Evolutionary conservation across 1,140 invertebrate species (phyloP).

Genomic region (Euwallacea similis): DNA sequence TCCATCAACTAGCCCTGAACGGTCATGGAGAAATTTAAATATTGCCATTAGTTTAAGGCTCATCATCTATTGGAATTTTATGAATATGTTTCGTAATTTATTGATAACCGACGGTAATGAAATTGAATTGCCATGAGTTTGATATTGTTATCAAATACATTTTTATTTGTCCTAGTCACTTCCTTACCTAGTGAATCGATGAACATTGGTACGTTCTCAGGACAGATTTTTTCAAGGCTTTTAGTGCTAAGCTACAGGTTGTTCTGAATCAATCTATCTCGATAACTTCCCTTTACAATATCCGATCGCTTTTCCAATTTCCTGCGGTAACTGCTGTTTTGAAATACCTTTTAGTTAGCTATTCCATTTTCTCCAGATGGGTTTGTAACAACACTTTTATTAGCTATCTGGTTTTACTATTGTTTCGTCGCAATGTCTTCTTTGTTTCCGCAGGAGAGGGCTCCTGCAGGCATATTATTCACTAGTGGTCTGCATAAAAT

Average conservation of each 20-base stretch:
- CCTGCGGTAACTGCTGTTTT: slow-evolving; percentile 24
- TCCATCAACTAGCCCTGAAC: slow-evolving; percentile 12
- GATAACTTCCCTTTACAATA: slow-evolving; percentile 32
- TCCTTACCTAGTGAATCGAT: too few species aligned
- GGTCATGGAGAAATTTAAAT: slow-evolving; percentile 5
- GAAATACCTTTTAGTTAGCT: slow-evolving; percentile 29
- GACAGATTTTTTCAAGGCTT: too few species aligned
- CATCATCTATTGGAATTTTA: not conserved
- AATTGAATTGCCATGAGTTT: too few species aligned
- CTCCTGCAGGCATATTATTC: too few species aligned
- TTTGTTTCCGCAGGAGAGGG: not conserved
- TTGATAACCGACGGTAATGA: too few species aligned
- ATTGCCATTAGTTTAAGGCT: not conserved
- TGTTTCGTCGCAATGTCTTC: slow-evolving; percentile 2
- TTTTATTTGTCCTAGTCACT: too few species aligned
- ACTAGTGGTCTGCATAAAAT: not conserved
- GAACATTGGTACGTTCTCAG: too few species aligned
- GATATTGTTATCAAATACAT: too few species aligned
- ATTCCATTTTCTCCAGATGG: slow-evolving; percentile 9
- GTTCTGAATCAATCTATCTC: slow-evolving; percentile 13
- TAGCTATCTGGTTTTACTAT: slow-evolving; percentile 13
- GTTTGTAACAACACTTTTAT: slow-evolving; percentile 23
- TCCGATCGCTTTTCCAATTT: slow-evolving; percentile 28
- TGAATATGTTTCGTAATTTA: too few species aligned
- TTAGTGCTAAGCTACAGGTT: slow-evolving; percentile 19